Base-by-base conservation (phyloP, 2,113 vertebrate genomes). In the Thamnophis sirtalis region DNA sequence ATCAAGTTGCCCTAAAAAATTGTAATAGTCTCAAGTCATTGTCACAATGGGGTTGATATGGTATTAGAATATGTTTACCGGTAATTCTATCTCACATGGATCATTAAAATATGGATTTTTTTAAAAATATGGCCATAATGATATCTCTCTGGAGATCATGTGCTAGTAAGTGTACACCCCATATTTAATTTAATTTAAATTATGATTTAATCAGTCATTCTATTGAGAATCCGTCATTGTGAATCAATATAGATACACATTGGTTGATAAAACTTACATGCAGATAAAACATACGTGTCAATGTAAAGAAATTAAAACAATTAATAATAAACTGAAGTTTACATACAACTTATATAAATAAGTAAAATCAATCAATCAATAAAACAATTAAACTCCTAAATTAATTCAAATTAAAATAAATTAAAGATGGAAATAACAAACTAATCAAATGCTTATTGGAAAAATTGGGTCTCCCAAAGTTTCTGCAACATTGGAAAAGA, bases 1-100 rank as follows among this genome's bases (percentile, higher is more conserved):
- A 92, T 98, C 95, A 95, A 98, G 97, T 90, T 95, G 92, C 9
- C 98, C 98, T 98, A 58, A 51, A 92, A 93, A 51, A 88, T 49
- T 94, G 86, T 91, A 93, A 55, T 24, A 19, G 26, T 91, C 88
- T 49, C 22, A 91, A 88, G 48, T 8, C 85, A 53, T 15, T 60
- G 38, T 60, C 10, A 11, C 88, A 6, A 58, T 43, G 51, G 54
- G 38, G 50, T 89, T 85, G 38, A 92, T 21, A 48, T 9, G 56
- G 28, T 21, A 33, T n/a, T 33, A 50, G 43, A 9, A 15, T 49
- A 84, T 6, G 2, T 22, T 9, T 48, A 43, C 43, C 3, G 43
- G 43, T 43, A 49, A 54, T 43, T 85, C 54, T 60, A 58, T 51
- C 15, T 21, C 43, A 17, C 6, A 28, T 10, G 0, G 10, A 51